Evolutionary conservation across 2,797 vertebrate species (phyloP), one percentile per base, ranked within the genome.

Genomic region (Gymnopithys bicolor): DNA sequence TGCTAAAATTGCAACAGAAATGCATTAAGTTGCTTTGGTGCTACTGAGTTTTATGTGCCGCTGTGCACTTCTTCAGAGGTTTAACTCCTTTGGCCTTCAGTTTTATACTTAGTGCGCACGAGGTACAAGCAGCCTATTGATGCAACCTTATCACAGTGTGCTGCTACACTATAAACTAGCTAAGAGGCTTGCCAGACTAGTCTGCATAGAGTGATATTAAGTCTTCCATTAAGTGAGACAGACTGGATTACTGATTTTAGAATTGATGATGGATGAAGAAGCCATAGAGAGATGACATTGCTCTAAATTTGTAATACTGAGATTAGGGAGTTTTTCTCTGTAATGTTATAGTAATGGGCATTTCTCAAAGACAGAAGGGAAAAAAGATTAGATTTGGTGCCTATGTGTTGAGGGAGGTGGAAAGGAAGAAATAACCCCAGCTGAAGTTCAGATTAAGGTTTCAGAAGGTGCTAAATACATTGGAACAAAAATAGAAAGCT

Each of bases 261-360:
- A 95, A 96, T 92, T 96, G 96, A 53, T 96, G 96, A 97, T 93
- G 87, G 90, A 92, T 97, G 84, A 94, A 95, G 68, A 87, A 94
- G 79, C 60, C 46, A 48, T 55, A 28, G 55, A 62, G 73, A 95
- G 87, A 95, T 96, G 95, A 95, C 83, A 85, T 53, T 27, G 13
- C 66, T 88, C 71, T 94, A 55, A 75, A 85, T 97, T 95, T 94
- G 88, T 86, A 81, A 69, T 64, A 59, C 82, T 80, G 71, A 94
- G 82, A 81, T 97, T 95, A 96, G 84, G 86, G 63, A 86, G 83
- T 52, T 92, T 90, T 77, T 52, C 90, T 88, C 77, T 86, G 76
- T 81, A 67, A 88, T 93, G 32, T 84, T 95, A 92, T 93, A 93
- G 46, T 92, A 85, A 92, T 69, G 35, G 75, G 68, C 46, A 93